Percentiles rank a stretch among this genome's conserved stretches.
Conservation (phyloP, 1,140 invertebrate genomes). For the Brachionus paranguensis region DNA sequence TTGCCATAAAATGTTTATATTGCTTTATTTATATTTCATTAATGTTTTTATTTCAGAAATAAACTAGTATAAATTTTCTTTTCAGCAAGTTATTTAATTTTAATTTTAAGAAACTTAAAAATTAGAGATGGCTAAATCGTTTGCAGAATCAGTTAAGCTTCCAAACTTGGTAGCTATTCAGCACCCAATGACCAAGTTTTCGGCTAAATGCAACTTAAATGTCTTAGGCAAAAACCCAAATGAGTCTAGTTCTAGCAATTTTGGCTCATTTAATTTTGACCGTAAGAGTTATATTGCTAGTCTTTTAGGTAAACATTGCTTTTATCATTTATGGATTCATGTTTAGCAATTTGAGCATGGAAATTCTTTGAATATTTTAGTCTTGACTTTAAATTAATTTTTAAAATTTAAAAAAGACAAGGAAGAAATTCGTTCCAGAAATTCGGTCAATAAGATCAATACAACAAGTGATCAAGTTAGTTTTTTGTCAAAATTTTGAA, state of each 20-base stretch:
- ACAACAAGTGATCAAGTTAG: conserved; percentile 10
- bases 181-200: conserved; percentile 12
- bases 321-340: background rate
- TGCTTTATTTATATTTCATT: background rate
- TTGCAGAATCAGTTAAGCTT: conserved; percentile 20
- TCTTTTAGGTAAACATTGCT: background rate
- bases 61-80: background rate
- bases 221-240: background rate
- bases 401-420: background rate
- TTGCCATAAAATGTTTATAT: background rate
- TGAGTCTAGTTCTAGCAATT: background rate
- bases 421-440: background rate
- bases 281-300: conserved; percentile 6
- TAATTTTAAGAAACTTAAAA: background rate
- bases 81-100: background rate
- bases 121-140: conserved; percentile 12
- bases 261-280: background rate
- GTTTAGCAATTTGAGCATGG: too few relatives aligned
- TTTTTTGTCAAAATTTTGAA: background rate
- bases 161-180: conserved; percentile 12
- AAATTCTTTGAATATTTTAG: too few relatives aligned
- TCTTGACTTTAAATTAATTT: background rate
- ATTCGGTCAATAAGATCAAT: background rate
- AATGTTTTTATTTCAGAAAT: background rate
- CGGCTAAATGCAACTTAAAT: background rate